Conservation (phyloP, 2,113 vertebrate genomes). For the Melanerpes formicivorus region DNA sequence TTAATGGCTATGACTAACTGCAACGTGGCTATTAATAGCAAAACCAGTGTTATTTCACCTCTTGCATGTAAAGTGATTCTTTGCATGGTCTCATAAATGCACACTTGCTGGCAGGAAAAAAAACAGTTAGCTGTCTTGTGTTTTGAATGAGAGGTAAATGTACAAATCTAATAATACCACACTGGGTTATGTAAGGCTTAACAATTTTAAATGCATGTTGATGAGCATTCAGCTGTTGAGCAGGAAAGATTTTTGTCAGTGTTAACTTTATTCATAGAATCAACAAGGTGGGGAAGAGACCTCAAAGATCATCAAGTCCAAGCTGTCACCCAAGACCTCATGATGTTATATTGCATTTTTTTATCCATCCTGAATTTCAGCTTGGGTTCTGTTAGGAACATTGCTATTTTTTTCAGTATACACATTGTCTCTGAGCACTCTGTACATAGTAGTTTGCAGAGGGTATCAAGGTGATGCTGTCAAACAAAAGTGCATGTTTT, state of each 20-base stretch:
- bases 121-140: neutral
- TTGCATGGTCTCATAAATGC: neutral
- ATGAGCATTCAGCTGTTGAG: neutral
- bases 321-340: too few relatives aligned
- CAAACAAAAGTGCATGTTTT: neutral
- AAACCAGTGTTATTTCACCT: neutral
- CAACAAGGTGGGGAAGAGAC: too few relatives aligned
- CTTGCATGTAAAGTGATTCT: rapidly evolving
- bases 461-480: neutral
- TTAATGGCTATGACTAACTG: neutral
- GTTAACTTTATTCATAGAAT: neutral
- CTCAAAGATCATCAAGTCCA: too few relatives aligned
- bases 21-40: rapidly evolving
- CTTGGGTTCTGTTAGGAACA: neutral
- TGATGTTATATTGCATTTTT: neutral
- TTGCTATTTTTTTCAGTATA: neutral
- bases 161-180: neutral
- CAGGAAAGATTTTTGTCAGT: neutral
- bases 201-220: neutral
- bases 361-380: neutral
- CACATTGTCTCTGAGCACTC: neutral
- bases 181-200: neutral
- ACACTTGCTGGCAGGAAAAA: neutral
- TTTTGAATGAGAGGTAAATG: neutral
- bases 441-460: neutral